Evolutionary conservation across 2,113 vertebrate species (phyloP), one percentile per base, ranked within the genome.

Genomic region (Coryphaenoides rupestris): DNA sequence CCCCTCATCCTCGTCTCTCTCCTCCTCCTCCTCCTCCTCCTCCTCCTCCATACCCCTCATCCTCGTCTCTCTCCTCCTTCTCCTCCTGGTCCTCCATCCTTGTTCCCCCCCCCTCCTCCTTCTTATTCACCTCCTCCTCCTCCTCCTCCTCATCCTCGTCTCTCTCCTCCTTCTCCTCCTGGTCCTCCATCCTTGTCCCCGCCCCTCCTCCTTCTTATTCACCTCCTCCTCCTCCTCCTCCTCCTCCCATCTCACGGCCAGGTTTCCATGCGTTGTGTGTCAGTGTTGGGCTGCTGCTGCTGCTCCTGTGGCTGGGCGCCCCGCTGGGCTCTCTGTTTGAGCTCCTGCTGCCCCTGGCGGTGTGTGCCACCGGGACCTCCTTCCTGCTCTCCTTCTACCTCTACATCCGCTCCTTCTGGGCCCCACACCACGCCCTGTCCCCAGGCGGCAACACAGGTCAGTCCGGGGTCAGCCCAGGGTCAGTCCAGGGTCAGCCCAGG

Each of bases 361-460:
- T 81, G 19, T 86, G 85, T 0, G 84, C 92, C 3, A 84, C 84
- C 10, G 78, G 84, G 1, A 40, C 72, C 22, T 88, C 92, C 6
- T 92, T 92, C 62, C 40, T 89, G 55, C 83, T 94, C 66, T 93
- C 94, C 55, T 2, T 91, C 77, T 88, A 93, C 61, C 92, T 96
- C 54, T 95, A 94, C 62, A 17, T 90, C 40, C 89, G 90, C 65
- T 92, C 94, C 7, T 91, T 92, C 58, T 70, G 81, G 49, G 92
- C 87, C 40, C 89, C 92, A 4, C 64, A 83, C 60, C 79, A 89
- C 0, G 90, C 88, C 0, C 86, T 95, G 58, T 91, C 95, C 3
- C 80, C 88, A 12, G 92, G 94, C 1, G 95, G 95, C 16, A 94
- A 92, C 85, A 94, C 95, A 85, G 95, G 95, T 95, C 80, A 91